phyloP scores from a whole-genome alignment of 2,888 invertebrate species.

The Caenorhabditis angaria region DNA sequence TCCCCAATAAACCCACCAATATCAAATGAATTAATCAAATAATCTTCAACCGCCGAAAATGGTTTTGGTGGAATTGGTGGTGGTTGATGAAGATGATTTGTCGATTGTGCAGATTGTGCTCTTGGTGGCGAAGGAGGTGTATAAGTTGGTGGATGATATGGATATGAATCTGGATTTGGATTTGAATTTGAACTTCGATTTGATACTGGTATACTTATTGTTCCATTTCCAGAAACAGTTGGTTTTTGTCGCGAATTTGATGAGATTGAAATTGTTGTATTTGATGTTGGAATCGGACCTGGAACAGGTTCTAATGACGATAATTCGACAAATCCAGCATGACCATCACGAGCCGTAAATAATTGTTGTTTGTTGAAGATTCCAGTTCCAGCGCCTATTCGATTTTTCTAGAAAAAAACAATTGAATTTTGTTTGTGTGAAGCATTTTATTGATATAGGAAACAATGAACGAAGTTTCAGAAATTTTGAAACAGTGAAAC shows the following conservation, averaged over 20 bases:
- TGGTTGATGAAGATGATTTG: constrained; percentile 27
- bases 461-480: constrained; percentile 19
- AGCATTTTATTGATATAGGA: not conserved
- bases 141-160: constrained; percentile 31
- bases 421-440: no score
- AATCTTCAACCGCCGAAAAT: constrained; percentile 48
- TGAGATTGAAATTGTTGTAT: constrained; percentile 5
- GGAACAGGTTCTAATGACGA: constrained; percentile 58
- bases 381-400: constrained; percentile 76
- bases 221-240: constrained; percentile 19
- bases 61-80: constrained; percentile 55
- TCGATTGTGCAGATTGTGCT: constrained; percentile 25
- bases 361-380: constrained; percentile 75
- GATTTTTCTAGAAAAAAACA: constrained; percentile 75
- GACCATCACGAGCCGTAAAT: constrained; percentile 74
- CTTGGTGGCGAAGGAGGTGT: constrained; percentile 39
- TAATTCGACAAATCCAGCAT: constrained; percentile 76
- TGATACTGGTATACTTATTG: constrained; percentile 30
- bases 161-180: constrained; percentile 23
- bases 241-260: constrained; percentile 26
- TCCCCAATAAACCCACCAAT: constrained; percentile 48
- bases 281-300: constrained; percentile 1
- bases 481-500: no score
- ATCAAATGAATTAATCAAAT: constrained; percentile 51
- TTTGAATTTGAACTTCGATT: constrained; percentile 11